Evolutionary conservation across 92 coral and sea anemone genomes (phyloP).

Genomic region (Porites lobata): DNA sequence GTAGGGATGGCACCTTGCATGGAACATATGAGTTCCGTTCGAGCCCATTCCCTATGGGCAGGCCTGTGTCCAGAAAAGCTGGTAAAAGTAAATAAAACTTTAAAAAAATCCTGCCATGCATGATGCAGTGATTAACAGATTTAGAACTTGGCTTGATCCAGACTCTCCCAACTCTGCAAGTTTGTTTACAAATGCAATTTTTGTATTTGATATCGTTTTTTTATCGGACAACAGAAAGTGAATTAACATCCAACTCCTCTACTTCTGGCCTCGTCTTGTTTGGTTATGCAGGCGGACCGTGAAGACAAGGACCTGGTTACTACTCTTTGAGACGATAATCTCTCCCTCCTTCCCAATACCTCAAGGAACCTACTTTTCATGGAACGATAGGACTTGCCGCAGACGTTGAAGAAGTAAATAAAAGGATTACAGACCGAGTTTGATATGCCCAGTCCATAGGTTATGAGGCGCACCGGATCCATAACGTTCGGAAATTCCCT

Average conservation of each 20-base stretch:
- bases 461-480: constrained; percentile 57
- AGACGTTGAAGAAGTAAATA: constrained; percentile 65
- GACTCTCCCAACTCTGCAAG: neutral
- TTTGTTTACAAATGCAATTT: neutral
- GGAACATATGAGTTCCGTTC: too few relatives aligned
- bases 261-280: neutral
- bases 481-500: constrained; percentile 66
- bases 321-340: neutral
- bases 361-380: neutral
- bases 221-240: neutral
- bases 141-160: neutral
- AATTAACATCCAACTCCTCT: neutral
- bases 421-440: constrained; percentile 79
- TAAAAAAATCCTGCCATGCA: too few relatives aligned
- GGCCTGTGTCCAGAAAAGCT: too few relatives aligned
- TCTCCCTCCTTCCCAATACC: neutral
- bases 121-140: too few relatives aligned
- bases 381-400: constrained; percentile 5
- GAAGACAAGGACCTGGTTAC: neutral
- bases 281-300: neutral
- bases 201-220: neutral
- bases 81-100: too few relatives aligned
- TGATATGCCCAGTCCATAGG: constrained; percentile 71
- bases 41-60: too few relatives aligned
- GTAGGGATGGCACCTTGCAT: too few relatives aligned